Base-by-base conservation (phyloP, 2,797 vertebrate genomes). In the Oreonectes daqikongensis region DNA sequence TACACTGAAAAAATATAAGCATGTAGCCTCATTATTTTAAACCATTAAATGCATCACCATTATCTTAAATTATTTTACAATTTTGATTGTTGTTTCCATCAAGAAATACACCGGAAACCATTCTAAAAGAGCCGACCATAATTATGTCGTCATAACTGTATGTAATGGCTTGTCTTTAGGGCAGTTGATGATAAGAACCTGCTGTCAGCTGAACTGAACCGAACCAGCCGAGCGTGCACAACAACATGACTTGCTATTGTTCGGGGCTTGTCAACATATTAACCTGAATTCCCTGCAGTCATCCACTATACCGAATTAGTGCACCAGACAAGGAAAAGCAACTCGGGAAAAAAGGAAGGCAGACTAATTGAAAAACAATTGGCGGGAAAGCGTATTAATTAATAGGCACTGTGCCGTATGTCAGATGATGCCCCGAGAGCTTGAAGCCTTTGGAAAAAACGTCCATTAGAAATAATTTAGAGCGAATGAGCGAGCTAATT, bases 241-340 rank as follows among this genome's bases (percentile, higher is more conserved):
- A 94, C 94, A 90, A 95, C 96, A 94, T 94, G 96, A 98, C 96
- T 96, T 93, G 88, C 90, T 94, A 95, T 94, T 97, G 96, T 97
- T 96, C 75, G 95, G 95, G 93, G 91, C 95, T 87, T 97, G 97
- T 99, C 96, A 97, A 96, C 96, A 96, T 94, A 97, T 99, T 99
- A 98, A 98, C 97, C 96, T 94, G 95, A 97, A 98, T 96, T 98
- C 95, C 97, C 96, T 90, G 91, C 93, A 96, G 96, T 95, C 94
- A 94, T 93, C 90, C 83, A 86, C 90, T 63, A 76, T 91, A 89
- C 91, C 86, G 90, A 90, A 90, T 88, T 86, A 92, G 90, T 87
- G 81, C 85, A 84, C 82, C 78, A 79, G 81, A 83, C 79, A 79
- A 79, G 77, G 75, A 79, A 69, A 76, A 72, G 75, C 73, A 55